Percentiles rank a stretch among this genome's conserved stretches.
phyloP scores from a whole-genome alignment of 1,140 invertebrate genomes.

The Conopomorpha cramerella region DNA sequence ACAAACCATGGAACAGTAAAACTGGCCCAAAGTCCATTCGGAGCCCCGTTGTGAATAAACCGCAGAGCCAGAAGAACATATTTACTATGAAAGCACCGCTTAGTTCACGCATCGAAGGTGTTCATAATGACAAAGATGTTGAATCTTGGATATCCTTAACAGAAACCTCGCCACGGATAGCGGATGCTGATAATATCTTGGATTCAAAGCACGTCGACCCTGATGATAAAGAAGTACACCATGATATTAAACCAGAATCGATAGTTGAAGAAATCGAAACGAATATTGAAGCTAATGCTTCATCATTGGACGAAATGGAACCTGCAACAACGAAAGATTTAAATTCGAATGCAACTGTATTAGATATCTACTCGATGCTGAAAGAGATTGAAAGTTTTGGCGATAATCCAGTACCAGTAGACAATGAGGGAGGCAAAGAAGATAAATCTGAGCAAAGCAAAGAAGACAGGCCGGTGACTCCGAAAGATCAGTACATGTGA shows the following conservation, averaged over 20 bases:
- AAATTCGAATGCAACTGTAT: conserved; percentile 36
- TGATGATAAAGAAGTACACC: too few relatives aligned
- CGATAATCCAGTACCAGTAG: conserved; percentile 32
- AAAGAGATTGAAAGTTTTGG: conserved; percentile 56
- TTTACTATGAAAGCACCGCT: conserved; percentile 10
- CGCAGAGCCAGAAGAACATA: too few relatives aligned
- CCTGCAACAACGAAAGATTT: conserved; percentile 21
- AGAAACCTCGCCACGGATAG: conserved; percentile 29
- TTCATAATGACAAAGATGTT: conserved; percentile 52
- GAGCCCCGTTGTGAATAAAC: too few relatives aligned
- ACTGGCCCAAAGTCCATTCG: too few relatives aligned
- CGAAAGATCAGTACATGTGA: conserved; percentile 50
- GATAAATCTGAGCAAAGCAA: too few relatives aligned
- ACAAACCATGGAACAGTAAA: too few relatives aligned
- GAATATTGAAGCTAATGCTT: conserved; percentile 5
- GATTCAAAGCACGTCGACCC: too few relatives aligned
- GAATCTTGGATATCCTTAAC: conserved; percentile 57
- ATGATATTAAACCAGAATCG: conserved; percentile 1
- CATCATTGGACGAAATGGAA: conserved; percentile 10
- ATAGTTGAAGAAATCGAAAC: background rate
- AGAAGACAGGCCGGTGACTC: conserved; percentile 16
- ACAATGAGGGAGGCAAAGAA: too few relatives aligned
- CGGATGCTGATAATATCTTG: too few relatives aligned
- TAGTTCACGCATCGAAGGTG: conserved; percentile 37
- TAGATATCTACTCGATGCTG: conserved; percentile 55